A percentile compares a stretch with the other conserved stretches of the same genome.
These are phyloP conservation scores for Catostomus latipinnis DNA, from an alignment of 2,797 vertebrate species.

Conservation along the genomic window DNA sequence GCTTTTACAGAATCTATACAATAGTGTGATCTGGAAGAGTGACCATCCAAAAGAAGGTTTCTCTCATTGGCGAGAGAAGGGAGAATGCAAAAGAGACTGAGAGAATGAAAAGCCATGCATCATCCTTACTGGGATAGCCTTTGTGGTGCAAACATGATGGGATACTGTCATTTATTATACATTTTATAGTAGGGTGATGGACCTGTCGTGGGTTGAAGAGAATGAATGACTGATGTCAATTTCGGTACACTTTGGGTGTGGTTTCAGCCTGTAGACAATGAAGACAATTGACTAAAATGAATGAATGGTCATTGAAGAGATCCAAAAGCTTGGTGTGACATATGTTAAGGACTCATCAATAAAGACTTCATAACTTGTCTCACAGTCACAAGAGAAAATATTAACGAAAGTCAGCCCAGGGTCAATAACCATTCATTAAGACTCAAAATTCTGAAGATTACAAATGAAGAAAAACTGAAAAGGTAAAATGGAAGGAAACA, in stretches of 20 bases:
- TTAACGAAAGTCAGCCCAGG: background rate
- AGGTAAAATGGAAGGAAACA: background rate
- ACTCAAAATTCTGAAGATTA: background rate
- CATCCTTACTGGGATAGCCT: conserved; percentile 44
- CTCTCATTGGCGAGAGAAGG: conserved; percentile 45
- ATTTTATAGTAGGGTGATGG: conserved; percentile 60
- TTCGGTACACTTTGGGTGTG: conserved; percentile 46
- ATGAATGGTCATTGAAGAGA: background rate
- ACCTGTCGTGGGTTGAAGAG: conserved; percentile 47
- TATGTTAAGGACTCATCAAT: conserved; percentile 9
- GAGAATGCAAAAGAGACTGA: conserved; percentile 31
- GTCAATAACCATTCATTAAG: conserved; percentile 2
- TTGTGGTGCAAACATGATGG: conserved; percentile 56
- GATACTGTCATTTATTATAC: conserved; percentile 58
- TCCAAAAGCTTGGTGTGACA: conserved; percentile 1
- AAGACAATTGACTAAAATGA: conserved; percentile 30
- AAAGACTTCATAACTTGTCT: background rate
- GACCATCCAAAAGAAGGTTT: conserved; percentile 52
- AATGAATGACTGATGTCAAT: conserved; percentile 54
- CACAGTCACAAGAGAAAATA: background rate
- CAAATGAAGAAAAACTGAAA: conserved; percentile 6
- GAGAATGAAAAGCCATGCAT: conserved; percentile 60
- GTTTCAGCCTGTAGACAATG: conserved; percentile 55
- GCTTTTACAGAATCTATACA: conserved; percentile 47
- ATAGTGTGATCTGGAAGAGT: conserved; percentile 57